Conservation (phyloP, 2,888 invertebrate species). For the Callyntrura guangdongensis region DNA sequence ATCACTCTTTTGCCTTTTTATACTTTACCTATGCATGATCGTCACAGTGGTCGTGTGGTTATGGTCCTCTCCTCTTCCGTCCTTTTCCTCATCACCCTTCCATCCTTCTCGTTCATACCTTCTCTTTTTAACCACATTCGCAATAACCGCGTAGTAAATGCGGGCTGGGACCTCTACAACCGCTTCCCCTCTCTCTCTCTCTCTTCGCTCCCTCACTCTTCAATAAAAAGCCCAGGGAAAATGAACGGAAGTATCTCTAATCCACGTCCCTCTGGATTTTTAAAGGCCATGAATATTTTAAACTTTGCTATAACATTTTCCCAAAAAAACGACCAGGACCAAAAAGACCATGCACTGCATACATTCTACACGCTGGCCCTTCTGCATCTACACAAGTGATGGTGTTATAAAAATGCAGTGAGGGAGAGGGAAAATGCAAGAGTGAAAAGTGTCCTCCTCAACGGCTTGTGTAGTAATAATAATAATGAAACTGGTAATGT, state of each 20-base stretch:
- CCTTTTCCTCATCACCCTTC: conserved; percentile 1
- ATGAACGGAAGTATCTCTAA: conserved; percentile 77
- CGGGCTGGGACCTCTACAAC: conserved; percentile 58
- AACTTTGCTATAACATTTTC: conserved; percentile 75
- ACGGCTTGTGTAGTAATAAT: not conserved
- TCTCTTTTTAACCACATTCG: conserved; percentile 56
- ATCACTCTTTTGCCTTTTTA: not conserved
- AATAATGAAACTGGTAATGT: too few species aligned
- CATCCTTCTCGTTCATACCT: not conserved
- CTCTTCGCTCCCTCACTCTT: not conserved
- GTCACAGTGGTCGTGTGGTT: not conserved
- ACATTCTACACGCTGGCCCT: too few species aligned
- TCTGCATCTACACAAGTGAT: too few species aligned
- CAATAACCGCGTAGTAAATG: conserved; percentile 61
- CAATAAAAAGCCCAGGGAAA: conserved; percentile 65
- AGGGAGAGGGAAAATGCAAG: not conserved
- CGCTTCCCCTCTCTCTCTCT: not conserved
- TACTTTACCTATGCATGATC: not conserved
- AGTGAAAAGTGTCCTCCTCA: not conserved
- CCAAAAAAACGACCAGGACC: conserved; percentile 40
- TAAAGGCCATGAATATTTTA: conserved; percentile 78
- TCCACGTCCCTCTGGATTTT: conserved; percentile 75
- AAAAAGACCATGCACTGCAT: too few species aligned
- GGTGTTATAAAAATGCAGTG: not conserved
- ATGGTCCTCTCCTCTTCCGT: not conserved